A percentile compares a stretch with the other conserved stretches of the same genome.
Conservation (phyloP, 2,888 invertebrate species). For the Pimpla rufipes region DNA sequence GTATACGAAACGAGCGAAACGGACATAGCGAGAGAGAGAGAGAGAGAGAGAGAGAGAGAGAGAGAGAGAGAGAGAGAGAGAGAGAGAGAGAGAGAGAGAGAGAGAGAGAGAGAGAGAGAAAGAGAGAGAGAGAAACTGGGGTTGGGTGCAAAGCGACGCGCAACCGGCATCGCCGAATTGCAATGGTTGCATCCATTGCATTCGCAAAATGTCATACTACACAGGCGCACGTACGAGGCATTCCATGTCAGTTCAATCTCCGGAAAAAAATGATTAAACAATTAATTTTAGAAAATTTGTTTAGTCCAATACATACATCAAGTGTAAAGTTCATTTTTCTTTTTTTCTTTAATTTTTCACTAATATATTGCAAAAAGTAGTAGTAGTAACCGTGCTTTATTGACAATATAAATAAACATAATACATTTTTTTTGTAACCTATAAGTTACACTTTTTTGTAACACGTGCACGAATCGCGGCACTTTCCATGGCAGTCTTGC, state of each 20-base stretch:
- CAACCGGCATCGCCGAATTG: conserved; percentile 44
- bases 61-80: conserved; percentile 13
- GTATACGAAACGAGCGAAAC: conserved; percentile 16
- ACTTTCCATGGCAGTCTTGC: too few relatives aligned
- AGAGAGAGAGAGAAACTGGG: conserved; percentile 18
- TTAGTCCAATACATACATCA: not conserved
- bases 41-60: conserved; percentile 14
- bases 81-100: conserved; percentile 11
- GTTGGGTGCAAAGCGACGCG: conserved; percentile 55
- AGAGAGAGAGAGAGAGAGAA: conserved; percentile 14
- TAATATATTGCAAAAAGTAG: not conserved
- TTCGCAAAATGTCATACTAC: conserved; percentile 45
- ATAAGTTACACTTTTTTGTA: too few relatives aligned
- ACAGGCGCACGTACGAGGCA: not conserved
- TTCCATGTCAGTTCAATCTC: too few relatives aligned
- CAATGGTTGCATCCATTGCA: conserved; percentile 62
- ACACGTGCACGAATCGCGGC: too few relatives aligned
- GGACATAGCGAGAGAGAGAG: conserved; percentile 12
- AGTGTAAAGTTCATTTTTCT: not conserved
- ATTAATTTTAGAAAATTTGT: not conserved
- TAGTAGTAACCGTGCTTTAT: too few relatives aligned
- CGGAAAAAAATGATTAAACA: not conserved
- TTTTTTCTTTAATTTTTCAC: not conserved
- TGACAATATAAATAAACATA: too few relatives aligned
- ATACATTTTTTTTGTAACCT: too few relatives aligned